A percentile compares a stretch with the other conserved stretches of the same genome.
Evolutionary conservation across 1,140 invertebrate species (phyloP).

Genomic region (Dendrolimus kikuchii): DNA sequence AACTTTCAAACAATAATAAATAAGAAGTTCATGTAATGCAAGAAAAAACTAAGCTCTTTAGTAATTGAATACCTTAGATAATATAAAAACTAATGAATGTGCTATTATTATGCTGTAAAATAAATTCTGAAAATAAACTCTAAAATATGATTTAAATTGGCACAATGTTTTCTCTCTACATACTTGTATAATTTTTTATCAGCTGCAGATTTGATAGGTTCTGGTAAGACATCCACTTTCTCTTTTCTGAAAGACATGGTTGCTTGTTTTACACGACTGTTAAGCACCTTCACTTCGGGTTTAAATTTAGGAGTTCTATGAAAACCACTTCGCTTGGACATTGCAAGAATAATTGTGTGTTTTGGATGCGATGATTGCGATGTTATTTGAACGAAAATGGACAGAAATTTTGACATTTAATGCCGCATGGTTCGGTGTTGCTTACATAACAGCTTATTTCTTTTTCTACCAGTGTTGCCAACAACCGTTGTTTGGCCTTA

Average conservation of each 20-base stretch:
- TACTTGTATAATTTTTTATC: conserved; percentile 68
- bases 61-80: no score
- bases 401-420: conserved; percentile 67
- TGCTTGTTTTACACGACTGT: conserved; percentile 23
- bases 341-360: conserved; percentile 22
- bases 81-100: no score
- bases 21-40: no score
- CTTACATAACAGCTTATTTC: background rate
- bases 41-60: no score
- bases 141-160: no score
- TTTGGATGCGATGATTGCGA: conserved; percentile 34
- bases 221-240: conserved; percentile 53
- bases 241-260: conserved; percentile 31
- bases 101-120: no score
- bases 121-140: no score
- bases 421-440: conserved; percentile 21
- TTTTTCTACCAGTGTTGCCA: no score
- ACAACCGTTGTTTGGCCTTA: no score
- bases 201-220: conserved; percentile 58
- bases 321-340: conserved; percentile 58
- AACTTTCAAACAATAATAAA: no score
- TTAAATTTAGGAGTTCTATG: conserved; percentile 53
- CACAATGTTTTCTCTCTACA: conserved; percentile 10
- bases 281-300: conserved; percentile 45
- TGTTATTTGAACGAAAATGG: conserved; percentile 56